phyloP scores from a whole-genome alignment of 2,113 vertebrate genomes.

The Procavia capensis region DNA sequence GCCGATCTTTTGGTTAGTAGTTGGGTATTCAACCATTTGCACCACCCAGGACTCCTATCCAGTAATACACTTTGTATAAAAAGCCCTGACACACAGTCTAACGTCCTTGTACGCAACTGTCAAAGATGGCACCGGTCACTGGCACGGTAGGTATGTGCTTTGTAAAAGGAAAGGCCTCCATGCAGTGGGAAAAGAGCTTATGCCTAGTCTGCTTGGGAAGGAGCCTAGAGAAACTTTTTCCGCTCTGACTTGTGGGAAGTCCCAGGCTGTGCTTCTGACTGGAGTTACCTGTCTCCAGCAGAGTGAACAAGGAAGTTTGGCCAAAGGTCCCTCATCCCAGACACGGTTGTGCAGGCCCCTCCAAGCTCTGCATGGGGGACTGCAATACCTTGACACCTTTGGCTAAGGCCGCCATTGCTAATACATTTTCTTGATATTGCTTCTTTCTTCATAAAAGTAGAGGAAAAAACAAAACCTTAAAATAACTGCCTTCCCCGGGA shows the following conservation, averaged over 20 bases:
- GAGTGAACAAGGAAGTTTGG: neutral
- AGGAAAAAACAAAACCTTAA: neutral
- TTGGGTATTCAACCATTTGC: too few species aligned
- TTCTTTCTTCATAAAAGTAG: neutral
- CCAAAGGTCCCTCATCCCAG: neutral
- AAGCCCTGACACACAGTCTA: neutral
- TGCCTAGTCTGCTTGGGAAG: neutral
- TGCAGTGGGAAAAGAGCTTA: neutral
- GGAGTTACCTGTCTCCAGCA: neutral
- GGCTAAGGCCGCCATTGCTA: neutral
- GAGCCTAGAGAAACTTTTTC: neutral
- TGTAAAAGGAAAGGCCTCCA: neutral
- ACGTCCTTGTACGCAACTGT: neutral
- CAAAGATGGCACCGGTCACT: neutral
- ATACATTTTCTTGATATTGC: neutral
- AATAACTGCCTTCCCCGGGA: neutral
- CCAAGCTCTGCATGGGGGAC: fast-evolving
- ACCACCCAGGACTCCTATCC: neutral
- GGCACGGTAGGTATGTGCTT: neutral
- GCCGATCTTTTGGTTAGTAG: too few species aligned
- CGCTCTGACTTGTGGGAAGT: neutral
- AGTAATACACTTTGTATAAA: neutral
- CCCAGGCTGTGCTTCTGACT: neutral
- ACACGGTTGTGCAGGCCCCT: neutral
- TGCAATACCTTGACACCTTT: too few species aligned